Base-by-base conservation (phyloP, 2,888 invertebrate genomes). In the Zhuqinia jingwanae region DNA sequence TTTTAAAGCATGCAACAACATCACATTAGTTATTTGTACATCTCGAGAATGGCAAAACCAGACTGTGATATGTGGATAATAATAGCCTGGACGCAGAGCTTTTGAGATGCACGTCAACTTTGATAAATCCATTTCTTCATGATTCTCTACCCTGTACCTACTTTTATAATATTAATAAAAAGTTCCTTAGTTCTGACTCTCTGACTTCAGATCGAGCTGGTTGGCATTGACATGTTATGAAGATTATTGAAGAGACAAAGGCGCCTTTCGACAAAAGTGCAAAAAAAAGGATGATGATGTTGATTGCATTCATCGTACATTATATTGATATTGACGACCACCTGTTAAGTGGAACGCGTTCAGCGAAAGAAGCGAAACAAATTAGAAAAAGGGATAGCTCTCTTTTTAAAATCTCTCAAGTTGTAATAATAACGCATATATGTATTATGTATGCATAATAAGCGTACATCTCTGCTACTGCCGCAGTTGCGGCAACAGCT, bases 341-440 rank as follows among this genome's bases (percentile, higher is more conserved):
- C 81, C 81, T 81, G 73, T 81, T 65, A 70, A 73, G 81, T 58
- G 73, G 81, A 68, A 81, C 60, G 73, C 73, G 81, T 70, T 56
- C 70, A 70, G 80, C n/a, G 36, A 56, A 76, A 58, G 70, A 80
- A 45, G 80, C 80, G 68, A 68, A 80, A 60, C 68, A 80, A 80
- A 80, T 80, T 80, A 80, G 36, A 58, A 56, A 70, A 47, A 81
- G 25, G n/a, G 60, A 58, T 36, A 36, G 60, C 10, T 11, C 36
- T 79, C 65, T 47, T 80, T 80, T 53, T 45, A 70, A 80, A 56
- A 70, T 56, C 20, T 42, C 27, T 36, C 20, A 17, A 53, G 11
- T 36, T 6, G n/a, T n/a, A 36, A 36, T 36, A 36, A 36, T 1
- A 63, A 30, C 11, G 63, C 63, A 63, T 6, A 17, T 36, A 36